Evolutionary conservation across 2,113 vertebrate genomes (phyloP), one percentile per base, ranked within the genome.

Genomic region (Sarotherodon lohbergeri): DNA sequence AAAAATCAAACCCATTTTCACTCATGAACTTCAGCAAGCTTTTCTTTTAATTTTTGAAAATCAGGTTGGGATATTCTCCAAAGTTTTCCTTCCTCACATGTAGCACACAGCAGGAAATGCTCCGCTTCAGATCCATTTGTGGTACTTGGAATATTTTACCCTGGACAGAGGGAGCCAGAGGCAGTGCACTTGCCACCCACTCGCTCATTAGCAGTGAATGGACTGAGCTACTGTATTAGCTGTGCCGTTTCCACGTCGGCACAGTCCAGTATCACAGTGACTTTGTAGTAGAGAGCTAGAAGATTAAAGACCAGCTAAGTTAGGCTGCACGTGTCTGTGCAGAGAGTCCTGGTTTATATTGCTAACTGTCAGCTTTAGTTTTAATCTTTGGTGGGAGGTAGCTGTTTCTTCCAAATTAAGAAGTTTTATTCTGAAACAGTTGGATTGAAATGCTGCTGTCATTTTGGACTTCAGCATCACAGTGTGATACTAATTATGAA

Each of bases 291-390:
- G 24, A 48, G 41, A 5, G 24, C 43, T 32, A 5, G 16, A 50
- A 12, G 71, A 76, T 19, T 50, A 32, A 76, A 76, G 24, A 17
- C 5, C 22, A 2, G 14, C 71, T 48, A 9, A 76, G 43, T 2
- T 0, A 19, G 43, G 71, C 24, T 76, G 71, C 14, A 48, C 27
- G 14, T 19, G 43, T 48, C 7, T 29, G n/a, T 48, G 24, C 43
- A 48, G 43, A 48, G 14, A 19, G 9, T 7, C 16, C 2, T 76
- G 71, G 0, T 0, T 76, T 76, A 7, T 19, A 3, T 9, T 4
- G 71, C 71, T 19, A 76, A 29, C 24, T 19, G 71, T 7, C 71
- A 2, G 27, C 48, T 55, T 55, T 55, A 22, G n/a, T 55, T 76
- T 22, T 0, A 22, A 68, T 41, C 0, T 8, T 41, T 41, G 6